Base-by-base conservation (phyloP, 2,888 invertebrate species). In the Cantharis flavilabris region DNA sequence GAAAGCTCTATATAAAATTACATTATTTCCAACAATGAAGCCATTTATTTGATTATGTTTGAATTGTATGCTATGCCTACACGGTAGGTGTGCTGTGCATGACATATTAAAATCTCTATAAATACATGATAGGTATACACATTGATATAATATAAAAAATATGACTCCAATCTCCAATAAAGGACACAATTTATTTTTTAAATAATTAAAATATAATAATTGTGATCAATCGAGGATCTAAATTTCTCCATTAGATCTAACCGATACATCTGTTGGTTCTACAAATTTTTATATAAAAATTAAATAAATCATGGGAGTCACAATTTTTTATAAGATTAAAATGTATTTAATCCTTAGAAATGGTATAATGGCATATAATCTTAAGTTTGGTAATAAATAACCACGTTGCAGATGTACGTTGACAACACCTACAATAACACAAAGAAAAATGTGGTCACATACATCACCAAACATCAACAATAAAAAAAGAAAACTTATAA, bases 401-500 rank as follows among this genome's bases (percentile, higher is more conserved):
- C 49, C 49, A 49, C 49, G 28, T 26, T 16, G 69, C 73, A 73
- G 73, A 69, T 70, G 73, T 28, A 28, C 18, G 69, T 30, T 63
- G 63, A 73, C 62, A 62, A 69, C 73, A 69, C 63, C 70, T 63
- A 73, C 70, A 73, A 69, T 73, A 62, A 30, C 49, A n/a, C 70
- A 71, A 75, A 75, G 70, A 71, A 65, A 65, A 76, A 76, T 69
- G 75, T 72, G 69, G 70, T 70, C 77, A 75, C 76, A 78, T 78
- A 76, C 78, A 78, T 78, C 78, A 78, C 73, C 71, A 70, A 75
- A 65, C 77, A 75, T 64, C 73, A 77, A 79, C 77, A 79, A 77
- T 73, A 77, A 75, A 72, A 73, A 49, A 49, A 49, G 49, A 49
- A 49, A 49, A 49, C 49, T n/a, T 49, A 49, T n/a, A 49, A 49